Evolutionary conservation across 37 sponge, comb jelly and placozoan genomes (phyloP).

Genomic region (Chondrilla cf. caribensis): DNA sequence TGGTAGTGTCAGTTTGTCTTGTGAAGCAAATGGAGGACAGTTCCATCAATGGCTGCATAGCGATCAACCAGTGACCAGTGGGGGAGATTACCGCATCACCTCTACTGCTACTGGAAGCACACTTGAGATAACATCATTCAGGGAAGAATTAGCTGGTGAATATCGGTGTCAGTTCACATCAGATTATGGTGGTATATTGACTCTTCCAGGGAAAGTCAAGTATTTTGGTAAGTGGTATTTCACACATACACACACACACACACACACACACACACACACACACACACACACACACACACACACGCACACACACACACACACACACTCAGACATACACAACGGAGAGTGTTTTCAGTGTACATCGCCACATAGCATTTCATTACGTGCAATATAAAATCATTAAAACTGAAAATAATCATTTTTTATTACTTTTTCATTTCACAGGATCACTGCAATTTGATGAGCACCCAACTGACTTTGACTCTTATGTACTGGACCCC

Average conservation of each 20-base stretch:
- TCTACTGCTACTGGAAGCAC: neutral
- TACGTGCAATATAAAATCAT: too few species aligned
- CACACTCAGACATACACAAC: too few species aligned
- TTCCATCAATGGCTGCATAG: neutral
- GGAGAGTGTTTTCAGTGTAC: too few species aligned
- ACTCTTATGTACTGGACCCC: neutral
- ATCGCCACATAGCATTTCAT: too few species aligned
- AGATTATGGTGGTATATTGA: neutral
- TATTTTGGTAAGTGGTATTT: constrained; percentile 1
- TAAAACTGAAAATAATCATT: neutral
- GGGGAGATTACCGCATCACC: neutral
- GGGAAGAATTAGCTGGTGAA: neutral
- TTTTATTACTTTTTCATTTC: neutral
- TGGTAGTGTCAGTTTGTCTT: neutral
- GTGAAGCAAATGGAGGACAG: neutral
- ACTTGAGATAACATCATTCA: neutral
- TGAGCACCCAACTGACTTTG: neutral
- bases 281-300: too few species aligned
- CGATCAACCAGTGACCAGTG: neutral
- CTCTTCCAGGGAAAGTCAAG: neutral
- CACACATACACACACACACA: too few species aligned
- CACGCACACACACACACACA: too few species aligned
- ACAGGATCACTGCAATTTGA: neutral
- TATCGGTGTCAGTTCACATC: neutral
- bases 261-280: too few species aligned